Evolutionary conservation across 64 coral and sea anemone genomes (phyloP).

Genomic region (Acropora yongei): DNA sequence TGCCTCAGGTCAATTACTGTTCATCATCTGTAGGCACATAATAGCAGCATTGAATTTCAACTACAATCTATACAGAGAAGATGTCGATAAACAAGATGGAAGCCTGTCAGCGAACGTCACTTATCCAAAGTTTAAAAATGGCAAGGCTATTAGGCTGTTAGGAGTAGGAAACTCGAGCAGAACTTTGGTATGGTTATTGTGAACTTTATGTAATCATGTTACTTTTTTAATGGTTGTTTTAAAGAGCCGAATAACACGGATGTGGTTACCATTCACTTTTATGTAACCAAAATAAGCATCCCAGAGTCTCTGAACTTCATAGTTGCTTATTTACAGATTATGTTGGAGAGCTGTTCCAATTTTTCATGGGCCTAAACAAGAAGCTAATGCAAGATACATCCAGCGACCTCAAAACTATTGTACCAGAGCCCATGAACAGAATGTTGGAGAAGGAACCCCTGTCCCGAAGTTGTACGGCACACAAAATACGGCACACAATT

Average conservation of each 20-base stretch:
- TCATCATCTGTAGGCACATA: slow-evolving; percentile 2
- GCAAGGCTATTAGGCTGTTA: not conserved
- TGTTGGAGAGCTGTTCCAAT: not conserved
- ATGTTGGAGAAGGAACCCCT: slow-evolving; percentile 21
- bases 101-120: not conserved
- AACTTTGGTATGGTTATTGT: not conserved
- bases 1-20: not conserved
- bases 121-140: not conserved
- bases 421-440: slow-evolving; percentile 24
- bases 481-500: too few relatives aligned
- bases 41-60: slow-evolving; percentile 16
- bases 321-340: not conserved
- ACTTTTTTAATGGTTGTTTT: not conserved
- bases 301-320: not conserved
- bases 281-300: not conserved
- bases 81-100: not conserved
- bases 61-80: slow-evolving; percentile 9
- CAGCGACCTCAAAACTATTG: not conserved
- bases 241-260: not conserved
- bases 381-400: not conserved
- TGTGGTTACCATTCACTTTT: too few relatives aligned
- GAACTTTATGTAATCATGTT: not conserved
- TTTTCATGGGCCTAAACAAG: not conserved
- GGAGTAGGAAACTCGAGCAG: not conserved
- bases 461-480: too few relatives aligned